phyloP scores from a whole-genome alignment of 2,888 invertebrate species.

The Empis livida region DNA sequence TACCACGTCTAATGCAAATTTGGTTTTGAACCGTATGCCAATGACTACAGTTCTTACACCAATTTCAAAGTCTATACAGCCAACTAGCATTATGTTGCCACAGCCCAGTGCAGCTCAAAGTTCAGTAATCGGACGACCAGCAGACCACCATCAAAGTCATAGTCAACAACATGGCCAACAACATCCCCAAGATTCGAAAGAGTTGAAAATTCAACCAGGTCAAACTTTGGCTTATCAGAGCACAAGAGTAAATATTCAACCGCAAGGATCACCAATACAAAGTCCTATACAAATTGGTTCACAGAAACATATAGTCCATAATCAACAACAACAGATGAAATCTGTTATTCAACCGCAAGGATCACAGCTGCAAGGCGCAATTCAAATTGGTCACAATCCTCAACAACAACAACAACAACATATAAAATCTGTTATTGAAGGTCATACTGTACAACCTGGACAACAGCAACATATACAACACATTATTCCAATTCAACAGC shows the following conservation, averaged over 20 bases:
- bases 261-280: constrained; percentile 13
- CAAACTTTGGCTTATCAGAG: constrained; percentile 8
- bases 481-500: constrained; percentile 22
- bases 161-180: not conserved
- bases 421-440: constrained; percentile 30
- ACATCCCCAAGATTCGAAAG: not conserved
- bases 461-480: constrained; percentile 16
- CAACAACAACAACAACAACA: constrained; percentile 1
- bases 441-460: constrained; percentile 4
- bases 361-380: no score
- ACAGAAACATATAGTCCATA: no score
- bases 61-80: constrained; percentile 43
- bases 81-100: constrained; percentile 36
- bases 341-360: constrained; percentile 11
- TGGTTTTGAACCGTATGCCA: constrained; percentile 40
- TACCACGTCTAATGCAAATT: constrained; percentile 16
- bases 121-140: constrained; percentile 6
- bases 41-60: constrained; percentile 44
- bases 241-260: constrained; percentile 2
- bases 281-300: no score
- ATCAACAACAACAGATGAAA: constrained; percentile 12
- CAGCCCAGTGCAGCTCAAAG: constrained; percentile 29
- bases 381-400: not conserved
- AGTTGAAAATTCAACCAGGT: constrained; percentile 3
- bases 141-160: not conserved